Evolutionary conservation across 1,140 invertebrate genomes (phyloP), one percentile per base, ranked within the genome.

Genomic region (Frieseomelitta varia): DNA sequence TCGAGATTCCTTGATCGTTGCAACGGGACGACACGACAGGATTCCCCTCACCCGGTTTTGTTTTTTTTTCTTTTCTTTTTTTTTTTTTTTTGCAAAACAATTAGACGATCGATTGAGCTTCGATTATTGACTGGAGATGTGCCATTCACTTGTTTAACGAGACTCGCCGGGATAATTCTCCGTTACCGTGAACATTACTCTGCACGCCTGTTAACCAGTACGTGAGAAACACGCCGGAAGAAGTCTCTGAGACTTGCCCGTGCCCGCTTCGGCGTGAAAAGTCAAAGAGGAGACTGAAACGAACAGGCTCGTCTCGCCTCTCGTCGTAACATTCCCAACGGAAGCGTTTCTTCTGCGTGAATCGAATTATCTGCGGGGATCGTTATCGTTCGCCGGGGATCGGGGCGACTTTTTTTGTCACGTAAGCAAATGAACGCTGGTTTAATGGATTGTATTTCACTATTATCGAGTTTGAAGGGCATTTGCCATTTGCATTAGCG

Each of bases 171-270:
- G 39, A 77, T 81, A 75, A 88, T 77, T n/a, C 72, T 55, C 84
- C 58, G 79, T 79, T 86, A 78, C 27, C 73, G 73, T 56, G 79
- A 87, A 85, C 79, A 79, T 39, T 39, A 39, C 39, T 85, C 85
- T 89, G 87, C 88, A 90, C 88, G 88, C 85, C 76, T 87, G 88
- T 90, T 90, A 86, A 77, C 11, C 77, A 55, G 69, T 67, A 55
- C 58, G 80, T 61, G n/a, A 39, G 39, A 39, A n/a, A 86, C 55
- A 30, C 75, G 39, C 58, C 58, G 12, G 81, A 85, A 89, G 82
- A 90, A 90, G 87, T 58, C 84, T 89, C 87, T 81, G 84, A 85
- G 78, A 75, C 85, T 79, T 77, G 73, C 30, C 30, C 2, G 30
- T 30, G 30, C 2, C 30, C 2, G 15, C 47, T 51, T 19, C 30